phyloP scores from a whole-genome alignment of 2,797 vertebrate species.

The Pelobates cultripes region DNA sequence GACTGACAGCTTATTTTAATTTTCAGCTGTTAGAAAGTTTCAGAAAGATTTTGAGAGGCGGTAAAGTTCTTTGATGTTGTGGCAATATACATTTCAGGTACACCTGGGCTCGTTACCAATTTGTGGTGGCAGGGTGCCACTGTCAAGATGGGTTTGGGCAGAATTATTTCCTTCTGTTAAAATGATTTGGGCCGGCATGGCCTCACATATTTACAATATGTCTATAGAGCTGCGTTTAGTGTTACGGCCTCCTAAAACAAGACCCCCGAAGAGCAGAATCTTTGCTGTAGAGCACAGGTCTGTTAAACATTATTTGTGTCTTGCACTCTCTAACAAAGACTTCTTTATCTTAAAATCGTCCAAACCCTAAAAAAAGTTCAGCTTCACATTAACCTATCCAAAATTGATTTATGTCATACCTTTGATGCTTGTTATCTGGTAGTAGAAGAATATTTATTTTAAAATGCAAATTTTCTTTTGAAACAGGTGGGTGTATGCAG shows the following conservation, averaged over 20 bases:
- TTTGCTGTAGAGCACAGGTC: background rate
- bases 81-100: constrained; percentile 56
- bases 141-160: constrained; percentile 19
- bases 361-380: background rate
- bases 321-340: background rate
- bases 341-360: constrained; percentile 8
- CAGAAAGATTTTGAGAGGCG: constrained; percentile 54
- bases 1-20: constrained; percentile 71
- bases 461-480: background rate
- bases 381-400: background rate
- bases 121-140: constrained; percentile 29
- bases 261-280: constrained; percentile 19
- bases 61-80: constrained; percentile 60
- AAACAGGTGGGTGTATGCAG: too few relatives aligned
- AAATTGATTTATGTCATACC: background rate
- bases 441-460: background rate
- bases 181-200: constrained; percentile 43
- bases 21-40: constrained; percentile 68
- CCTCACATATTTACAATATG: constrained; percentile 46
- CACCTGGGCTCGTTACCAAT: constrained; percentile 51
- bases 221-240: constrained; percentile 25
- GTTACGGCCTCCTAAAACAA: constrained; percentile 46
- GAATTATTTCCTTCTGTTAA: constrained; percentile 56
- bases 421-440: background rate
- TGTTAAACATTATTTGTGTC: background rate